phyloP scores from a whole-genome alignment of 2,797 vertebrate genomes.

The Chromobotia macracanthus region DNA sequence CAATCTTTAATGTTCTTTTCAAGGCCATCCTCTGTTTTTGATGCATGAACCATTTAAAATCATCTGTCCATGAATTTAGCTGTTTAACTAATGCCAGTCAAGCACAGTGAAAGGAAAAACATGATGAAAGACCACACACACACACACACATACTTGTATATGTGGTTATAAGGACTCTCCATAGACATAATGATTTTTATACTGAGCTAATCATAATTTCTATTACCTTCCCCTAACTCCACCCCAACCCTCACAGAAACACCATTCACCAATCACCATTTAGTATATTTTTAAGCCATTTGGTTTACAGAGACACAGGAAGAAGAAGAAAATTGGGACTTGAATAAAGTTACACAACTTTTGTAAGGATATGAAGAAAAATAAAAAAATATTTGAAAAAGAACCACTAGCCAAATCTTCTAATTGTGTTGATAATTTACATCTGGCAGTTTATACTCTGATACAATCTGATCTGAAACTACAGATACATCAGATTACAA shows the following conservation, averaged over 20 bases:
- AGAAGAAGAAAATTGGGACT: not conserved
- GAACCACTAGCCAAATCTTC: not conserved
- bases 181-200: no score
- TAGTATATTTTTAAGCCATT: no score
- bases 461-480: slow-evolving; percentile 49
- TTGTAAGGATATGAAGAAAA: not conserved
- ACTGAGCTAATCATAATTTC: no score
- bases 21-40: slow-evolving; percentile 19
- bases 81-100: slow-evolving; percentile 41
- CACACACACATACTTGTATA: not conserved
- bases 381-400: slow-evolving; percentile 10
- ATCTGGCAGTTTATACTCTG: slow-evolving; percentile 34
- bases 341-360: not conserved
- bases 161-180: no score
- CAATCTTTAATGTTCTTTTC: slow-evolving; percentile 32
- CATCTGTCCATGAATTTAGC: slow-evolving; percentile 34
- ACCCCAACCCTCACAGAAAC: no score
- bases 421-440: slow-evolving; percentile 30
- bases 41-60: slow-evolving; percentile 54
- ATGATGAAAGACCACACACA: slow-evolving; percentile 49
- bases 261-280: no score
- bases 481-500: slow-evolving; percentile 35
- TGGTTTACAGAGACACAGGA: no score
- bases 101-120: slow-evolving; percentile 37
- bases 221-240: no score